Conservation (phyloP, 2,888 invertebrate genomes). For the Resseliella maxima region DNA sequence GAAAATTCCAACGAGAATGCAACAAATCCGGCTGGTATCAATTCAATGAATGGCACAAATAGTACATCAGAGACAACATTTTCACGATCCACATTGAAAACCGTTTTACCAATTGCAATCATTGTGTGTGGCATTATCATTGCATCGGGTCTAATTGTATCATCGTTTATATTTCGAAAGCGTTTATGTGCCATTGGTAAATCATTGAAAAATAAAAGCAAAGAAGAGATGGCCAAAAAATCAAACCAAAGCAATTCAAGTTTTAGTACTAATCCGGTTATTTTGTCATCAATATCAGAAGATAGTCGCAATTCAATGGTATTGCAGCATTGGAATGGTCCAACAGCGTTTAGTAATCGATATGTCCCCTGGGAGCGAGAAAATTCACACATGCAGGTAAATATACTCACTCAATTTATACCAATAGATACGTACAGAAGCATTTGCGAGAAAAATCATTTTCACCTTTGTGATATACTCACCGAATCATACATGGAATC, state of each 20-base stretch:
- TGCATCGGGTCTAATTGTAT: conserved; percentile 73
- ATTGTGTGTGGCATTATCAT: conserved; percentile 78
- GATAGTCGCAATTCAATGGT: conserved; percentile 69
- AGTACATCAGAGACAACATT: conserved; percentile 39
- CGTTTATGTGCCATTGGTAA: conserved; percentile 77
- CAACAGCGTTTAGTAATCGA: conserved; percentile 82
- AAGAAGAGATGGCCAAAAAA: conserved; percentile 79
- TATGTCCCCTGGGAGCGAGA: conserved; percentile 85
- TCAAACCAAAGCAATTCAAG: conserved; percentile 66
- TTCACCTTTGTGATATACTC: no score
- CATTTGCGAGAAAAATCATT: no score
- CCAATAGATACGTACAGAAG: no score
- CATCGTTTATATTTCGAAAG: conserved; percentile 76
- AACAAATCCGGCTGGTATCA: background rate
- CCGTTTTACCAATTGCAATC: conserved; percentile 76
- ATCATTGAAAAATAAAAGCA: conserved; percentile 69
- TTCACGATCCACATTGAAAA: conserved; percentile 67
- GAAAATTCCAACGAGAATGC: background rate
- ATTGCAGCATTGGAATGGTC: conserved; percentile 84
- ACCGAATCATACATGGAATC: no score
- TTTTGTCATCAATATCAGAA: conserved; percentile 60
- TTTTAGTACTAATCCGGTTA: conserved; percentile 61
- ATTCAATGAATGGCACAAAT: conserved; percentile 34
- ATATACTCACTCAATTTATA: background rate
- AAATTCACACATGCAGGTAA: conserved; percentile 64